Percentiles rank a stretch among this genome's conserved stretches.
Conservation (phyloP, 2,113 vertebrate species). For the Apus apus region DNA sequence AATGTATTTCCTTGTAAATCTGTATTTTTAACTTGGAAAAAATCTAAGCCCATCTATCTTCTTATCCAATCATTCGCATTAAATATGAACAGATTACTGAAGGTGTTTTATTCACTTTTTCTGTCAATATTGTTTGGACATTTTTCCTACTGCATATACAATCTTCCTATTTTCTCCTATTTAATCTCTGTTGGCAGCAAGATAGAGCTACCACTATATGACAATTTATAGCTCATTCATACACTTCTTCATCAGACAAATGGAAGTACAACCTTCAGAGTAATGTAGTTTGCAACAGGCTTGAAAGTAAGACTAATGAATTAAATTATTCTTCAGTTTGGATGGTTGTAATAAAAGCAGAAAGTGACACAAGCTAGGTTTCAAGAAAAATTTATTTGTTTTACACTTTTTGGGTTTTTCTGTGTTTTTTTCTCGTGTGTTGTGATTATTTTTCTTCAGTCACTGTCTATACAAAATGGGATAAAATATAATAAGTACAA, state of each 20-base stretch:
- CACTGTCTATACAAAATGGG: background rate
- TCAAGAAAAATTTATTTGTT: background rate
- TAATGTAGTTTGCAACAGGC: background rate
- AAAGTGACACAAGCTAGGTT: background rate
- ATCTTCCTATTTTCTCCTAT: background rate
- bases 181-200: background rate
- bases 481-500: background rate
- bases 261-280: background rate
- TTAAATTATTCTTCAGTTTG: background rate
- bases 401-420: accelerated
- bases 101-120: background rate
- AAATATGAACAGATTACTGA: background rate
- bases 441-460: background rate
- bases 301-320: background rate
- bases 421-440: background rate
- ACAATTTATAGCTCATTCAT: background rate
- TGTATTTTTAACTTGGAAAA: background rate
- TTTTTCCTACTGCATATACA: background rate
- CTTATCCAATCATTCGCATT: background rate
- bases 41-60: background rate
- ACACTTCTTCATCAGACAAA: background rate
- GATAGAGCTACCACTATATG: background rate
- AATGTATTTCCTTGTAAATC: background rate
- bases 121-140: background rate
- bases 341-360: background rate